Conservation (phyloP, 2,888 invertebrate species). For the Cremastinae sp. region DNA sequence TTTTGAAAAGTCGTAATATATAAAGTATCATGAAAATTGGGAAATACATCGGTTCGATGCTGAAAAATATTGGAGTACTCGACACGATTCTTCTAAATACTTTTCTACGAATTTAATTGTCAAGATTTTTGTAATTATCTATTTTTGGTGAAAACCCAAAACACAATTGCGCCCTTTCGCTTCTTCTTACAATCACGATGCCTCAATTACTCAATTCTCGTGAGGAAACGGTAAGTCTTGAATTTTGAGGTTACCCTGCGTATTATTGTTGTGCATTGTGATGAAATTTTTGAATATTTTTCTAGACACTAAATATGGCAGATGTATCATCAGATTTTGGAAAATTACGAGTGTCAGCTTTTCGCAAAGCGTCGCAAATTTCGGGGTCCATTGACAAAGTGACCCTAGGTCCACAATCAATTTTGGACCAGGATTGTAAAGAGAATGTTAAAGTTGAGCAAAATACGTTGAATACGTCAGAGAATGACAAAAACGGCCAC, state of each 20-base stretch:
- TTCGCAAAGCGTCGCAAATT: constrained; percentile 83
- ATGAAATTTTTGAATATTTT: not conserved
- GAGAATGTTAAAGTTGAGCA: constrained; percentile 70
- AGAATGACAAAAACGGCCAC: not conserved
- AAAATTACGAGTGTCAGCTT: constrained; percentile 83
- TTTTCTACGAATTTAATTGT: too few species aligned
- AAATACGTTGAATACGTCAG: constrained; percentile 69
- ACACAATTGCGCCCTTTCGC: too few species aligned
- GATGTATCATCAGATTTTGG: constrained; percentile 79
- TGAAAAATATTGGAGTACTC: not conserved
- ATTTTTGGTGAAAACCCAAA: too few species aligned
- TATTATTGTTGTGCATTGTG: constrained; percentile 11
- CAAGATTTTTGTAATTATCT: too few species aligned
- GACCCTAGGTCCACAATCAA: constrained; percentile 81
- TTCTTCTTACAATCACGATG: constrained; percentile 53
- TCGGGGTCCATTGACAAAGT: constrained; percentile 81
- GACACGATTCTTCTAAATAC: not conserved
- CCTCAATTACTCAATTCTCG: constrained; percentile 63
- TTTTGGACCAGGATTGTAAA: constrained; percentile 66
- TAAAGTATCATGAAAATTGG: too few species aligned
- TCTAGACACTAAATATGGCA: constrained; percentile 64
- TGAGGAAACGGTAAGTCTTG: constrained; percentile 62
- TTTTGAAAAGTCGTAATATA: too few species aligned
- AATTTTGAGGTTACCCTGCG: constrained; percentile 23
- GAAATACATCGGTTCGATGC: too few species aligned